Conservation (phyloP, 2,888 invertebrate genomes). For the Coenonympha glycerion region DNA sequence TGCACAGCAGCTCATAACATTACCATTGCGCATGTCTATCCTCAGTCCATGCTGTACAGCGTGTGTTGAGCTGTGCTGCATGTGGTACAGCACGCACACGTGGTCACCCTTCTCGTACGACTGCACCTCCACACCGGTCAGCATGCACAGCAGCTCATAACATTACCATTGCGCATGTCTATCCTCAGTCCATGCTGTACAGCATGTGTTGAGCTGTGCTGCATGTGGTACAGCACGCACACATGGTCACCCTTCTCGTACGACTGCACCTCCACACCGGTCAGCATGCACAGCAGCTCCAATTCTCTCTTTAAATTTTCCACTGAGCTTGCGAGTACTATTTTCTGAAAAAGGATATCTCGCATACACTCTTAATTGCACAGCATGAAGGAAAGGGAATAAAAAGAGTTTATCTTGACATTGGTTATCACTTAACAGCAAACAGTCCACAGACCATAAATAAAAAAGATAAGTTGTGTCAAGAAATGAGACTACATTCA, state of each 20-base stretch:
- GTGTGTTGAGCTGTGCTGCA: conserved; percentile 48
- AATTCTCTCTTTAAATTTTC: conserved; percentile 40
- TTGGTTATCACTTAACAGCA: no score
- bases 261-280: conserved; percentile 59
- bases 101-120: conserved; percentile 50
- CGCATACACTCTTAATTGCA: no score
- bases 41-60: conserved; percentile 50
- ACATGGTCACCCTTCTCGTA: conserved; percentile 52
- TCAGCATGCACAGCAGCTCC: conserved; percentile 49
- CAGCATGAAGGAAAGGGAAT: no score
- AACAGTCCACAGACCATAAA: no score
- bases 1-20: conserved; percentile 35
- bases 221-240: conserved; percentile 57
- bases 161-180: conserved; percentile 48
- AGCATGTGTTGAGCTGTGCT: conserved; percentile 41
- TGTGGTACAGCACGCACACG: conserved; percentile 55
- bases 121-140: conserved; percentile 59
- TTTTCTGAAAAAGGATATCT: conserved; percentile 55
- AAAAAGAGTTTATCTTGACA: no score
- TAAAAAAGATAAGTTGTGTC: no score
- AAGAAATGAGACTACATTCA: no score
- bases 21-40: conserved; percentile 55
- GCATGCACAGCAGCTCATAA: conserved; percentile 33
- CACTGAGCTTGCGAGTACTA: conserved; percentile 45
- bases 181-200: conserved; percentile 55